Evolutionary conservation across 2,113 vertebrate species (phyloP), one percentile per base, ranked within the genome.

Genomic region (Coturnix japonica): DNA sequence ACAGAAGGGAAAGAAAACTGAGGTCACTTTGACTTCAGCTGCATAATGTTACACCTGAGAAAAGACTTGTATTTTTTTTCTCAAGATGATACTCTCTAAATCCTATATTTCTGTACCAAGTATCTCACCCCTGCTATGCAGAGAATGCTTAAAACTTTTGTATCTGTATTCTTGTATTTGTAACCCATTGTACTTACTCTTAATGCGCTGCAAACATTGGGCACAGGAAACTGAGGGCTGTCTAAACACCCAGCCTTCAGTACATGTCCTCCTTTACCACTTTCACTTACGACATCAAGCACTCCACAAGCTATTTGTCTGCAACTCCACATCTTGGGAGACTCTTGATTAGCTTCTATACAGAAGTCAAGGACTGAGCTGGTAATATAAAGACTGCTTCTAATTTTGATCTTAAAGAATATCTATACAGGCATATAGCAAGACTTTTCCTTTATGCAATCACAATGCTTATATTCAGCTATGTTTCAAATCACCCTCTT

Each of bases 21-120:
- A 93, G 47, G 47, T 71, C 7, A 73, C 57, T 92, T 57, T 85
- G 71, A 79, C 26, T 87, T 95, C 43, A 82, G 51, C 21, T 91
- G 39, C 5, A 3, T 60, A 51, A 93, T 23, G 53, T 64, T 57
- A 85, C 76, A 26, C 35, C 26, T 84, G 78, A 89, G 82, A 93
- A 71, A 88, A 1, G 25, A 76, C 44, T 59, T 84, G 35, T 2
- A 18, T 54, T 76, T 95, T 87, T 87, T 65, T 81, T 78, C 22
- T 21, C n/a, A 37, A 65, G 73, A 65, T 33, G 46, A 84, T 63
- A 73, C 51, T 86, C 76, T 59, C 64, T 65, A 88, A 94, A 88
- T n/a, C 39, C 63, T 63, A 0, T 56, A 75, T 63, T 91, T 91
- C 54, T 54, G 16, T 57, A 76, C 22, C 33, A 33, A 88, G 47